Evolutionary conservation across 2,113 vertebrate species (phyloP).

Genomic region (Anguilla japonica): DNA sequence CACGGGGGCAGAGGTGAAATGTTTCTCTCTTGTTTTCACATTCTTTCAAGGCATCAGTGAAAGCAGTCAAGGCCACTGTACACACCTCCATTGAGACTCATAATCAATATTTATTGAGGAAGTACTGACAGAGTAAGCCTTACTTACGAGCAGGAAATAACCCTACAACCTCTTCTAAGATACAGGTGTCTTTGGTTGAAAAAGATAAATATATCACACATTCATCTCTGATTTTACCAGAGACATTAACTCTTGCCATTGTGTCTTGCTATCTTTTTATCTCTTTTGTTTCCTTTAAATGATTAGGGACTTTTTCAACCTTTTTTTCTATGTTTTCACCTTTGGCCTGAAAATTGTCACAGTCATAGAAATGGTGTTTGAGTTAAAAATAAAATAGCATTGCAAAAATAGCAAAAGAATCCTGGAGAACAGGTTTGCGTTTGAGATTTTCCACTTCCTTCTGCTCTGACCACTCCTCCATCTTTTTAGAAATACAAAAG

Average conservation of each 20-base stretch:
- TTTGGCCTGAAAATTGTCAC: too few relatives aligned
- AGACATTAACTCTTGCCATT: too few relatives aligned
- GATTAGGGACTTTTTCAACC: background rate
- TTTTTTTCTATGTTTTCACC: background rate
- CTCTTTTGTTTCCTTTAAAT: background rate
- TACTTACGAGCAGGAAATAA: background rate
- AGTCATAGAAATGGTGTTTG: too few relatives aligned
- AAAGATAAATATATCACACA: background rate
- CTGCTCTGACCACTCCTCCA: background rate
- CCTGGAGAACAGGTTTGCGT: background rate
- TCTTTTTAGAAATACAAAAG: background rate
- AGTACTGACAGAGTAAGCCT: background rate
- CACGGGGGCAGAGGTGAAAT: background rate
- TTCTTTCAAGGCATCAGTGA: background rate
- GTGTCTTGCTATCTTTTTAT: too few relatives aligned
- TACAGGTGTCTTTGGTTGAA: background rate
- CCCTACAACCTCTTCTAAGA: background rate
- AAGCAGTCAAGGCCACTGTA: background rate
- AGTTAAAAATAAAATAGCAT: background rate
- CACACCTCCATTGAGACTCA: background rate
- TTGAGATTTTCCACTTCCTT: background rate
- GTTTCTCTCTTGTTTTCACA: background rate
- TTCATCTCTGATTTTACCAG: background rate
- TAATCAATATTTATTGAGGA: slow-evolving; percentile 1
- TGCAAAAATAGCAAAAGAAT: background rate